A percentile compares a stretch with the other conserved stretches of the same genome.
Conservation (phyloP, 2,797 vertebrate species). For the Muscicapa comitata region DNA sequence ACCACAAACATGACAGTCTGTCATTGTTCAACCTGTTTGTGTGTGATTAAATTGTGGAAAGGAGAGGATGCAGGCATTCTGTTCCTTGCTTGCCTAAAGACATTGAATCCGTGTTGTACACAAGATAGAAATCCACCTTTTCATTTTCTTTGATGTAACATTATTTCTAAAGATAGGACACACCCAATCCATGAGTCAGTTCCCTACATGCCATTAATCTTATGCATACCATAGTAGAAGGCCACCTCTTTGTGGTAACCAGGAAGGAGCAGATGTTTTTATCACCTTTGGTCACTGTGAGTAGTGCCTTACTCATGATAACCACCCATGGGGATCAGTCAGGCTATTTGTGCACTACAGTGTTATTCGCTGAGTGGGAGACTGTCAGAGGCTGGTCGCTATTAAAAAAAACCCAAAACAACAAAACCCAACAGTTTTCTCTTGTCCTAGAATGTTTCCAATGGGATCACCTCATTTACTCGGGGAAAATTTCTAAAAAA, state of each 20-base stretch:
- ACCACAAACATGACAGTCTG: not conserved
- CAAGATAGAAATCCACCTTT: not conserved
- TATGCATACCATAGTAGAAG: not conserved
- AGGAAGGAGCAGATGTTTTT: not conserved
- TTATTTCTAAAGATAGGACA: not conserved
- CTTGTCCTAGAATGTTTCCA: not conserved
- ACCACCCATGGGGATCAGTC: not conserved
- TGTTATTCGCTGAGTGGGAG: not conserved
- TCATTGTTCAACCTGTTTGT: not conserved
- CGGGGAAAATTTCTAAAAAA: not conserved
- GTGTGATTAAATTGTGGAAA: not conserved
- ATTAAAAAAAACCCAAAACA: not conserved
- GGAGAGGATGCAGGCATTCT: not conserved
- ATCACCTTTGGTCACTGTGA: not conserved
- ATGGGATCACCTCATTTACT: not conserved
- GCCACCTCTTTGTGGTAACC: not conserved
- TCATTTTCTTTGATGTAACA: not conserved
- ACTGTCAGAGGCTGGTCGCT: not conserved
- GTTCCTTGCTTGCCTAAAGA: not conserved
- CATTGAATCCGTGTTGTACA: not conserved
- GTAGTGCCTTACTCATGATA: conserved; percentile 5
- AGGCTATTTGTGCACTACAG: not conserved
- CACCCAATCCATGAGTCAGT: not conserved
- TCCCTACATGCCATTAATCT: not conserved
- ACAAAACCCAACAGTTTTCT: not conserved